Evolutionary conservation across 2,113 vertebrate genomes (phyloP).

Genomic region (Pogonocichla stellata): DNA sequence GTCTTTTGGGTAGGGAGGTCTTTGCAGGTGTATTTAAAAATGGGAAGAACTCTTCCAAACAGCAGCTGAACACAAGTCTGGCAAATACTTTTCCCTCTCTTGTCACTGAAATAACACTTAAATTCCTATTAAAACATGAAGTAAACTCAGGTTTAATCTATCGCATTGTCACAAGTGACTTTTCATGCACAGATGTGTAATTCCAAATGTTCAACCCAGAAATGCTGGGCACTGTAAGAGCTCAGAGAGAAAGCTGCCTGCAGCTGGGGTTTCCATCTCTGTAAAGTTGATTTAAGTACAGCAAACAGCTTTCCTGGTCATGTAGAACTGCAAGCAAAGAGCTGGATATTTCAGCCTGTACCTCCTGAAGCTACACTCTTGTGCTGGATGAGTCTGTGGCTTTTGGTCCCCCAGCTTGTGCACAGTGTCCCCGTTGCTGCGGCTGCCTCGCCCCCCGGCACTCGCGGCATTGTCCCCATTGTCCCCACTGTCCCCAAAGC

Average conservation of each 20-base stretch:
- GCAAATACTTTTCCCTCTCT: neutral
- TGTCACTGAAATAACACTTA: neutral
- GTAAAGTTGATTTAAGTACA: neutral
- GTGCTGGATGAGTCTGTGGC: conserved; percentile 66
- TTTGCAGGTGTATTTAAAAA: neutral
- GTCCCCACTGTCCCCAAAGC: conserved; percentile 63
- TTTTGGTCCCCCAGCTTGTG: conserved; percentile 69
- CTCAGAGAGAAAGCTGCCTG: neutral
- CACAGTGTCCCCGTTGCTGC: conserved; percentile 29
- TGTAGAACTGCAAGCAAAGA: conserved; percentile 58
- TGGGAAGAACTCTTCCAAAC: neutral
- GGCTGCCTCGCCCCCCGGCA: conserved; percentile 43
- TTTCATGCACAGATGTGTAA: neutral
- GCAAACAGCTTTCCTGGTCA: neutral
- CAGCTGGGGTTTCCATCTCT: neutral
- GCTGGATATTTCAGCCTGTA: conserved; percentile 10
- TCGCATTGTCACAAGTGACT: neutral
- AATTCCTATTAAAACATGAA: neutral
- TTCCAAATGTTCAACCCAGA: neutral
- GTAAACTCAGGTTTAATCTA: neutral
- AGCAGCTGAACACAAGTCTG: neutral
- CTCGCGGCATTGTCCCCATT: conserved; percentile 46
- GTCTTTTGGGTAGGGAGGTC: neutral
- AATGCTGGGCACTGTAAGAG: neutral
- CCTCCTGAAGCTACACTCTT: conserved; percentile 11